Conservation (phyloP, 2,888 invertebrate genomes). For the Parnassius mnemosyne region DNA sequence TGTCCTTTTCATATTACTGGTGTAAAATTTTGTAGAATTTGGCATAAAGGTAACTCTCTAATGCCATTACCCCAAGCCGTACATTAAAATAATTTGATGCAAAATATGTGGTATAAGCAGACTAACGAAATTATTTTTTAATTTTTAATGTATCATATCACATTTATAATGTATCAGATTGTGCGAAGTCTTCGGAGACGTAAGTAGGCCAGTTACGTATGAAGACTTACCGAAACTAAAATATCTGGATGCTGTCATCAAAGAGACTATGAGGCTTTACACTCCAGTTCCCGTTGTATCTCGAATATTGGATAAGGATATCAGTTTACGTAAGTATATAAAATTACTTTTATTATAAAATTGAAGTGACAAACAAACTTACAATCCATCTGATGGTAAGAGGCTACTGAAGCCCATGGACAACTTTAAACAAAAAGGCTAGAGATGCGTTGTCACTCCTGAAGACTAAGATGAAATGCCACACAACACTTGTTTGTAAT, state of each 20-base stretch:
- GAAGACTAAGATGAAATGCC: too few species aligned
- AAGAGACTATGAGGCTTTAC: conserved; percentile 47
- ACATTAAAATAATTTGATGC: background rate
- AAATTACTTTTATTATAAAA: too few species aligned
- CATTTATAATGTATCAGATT: conserved; percentile 10
- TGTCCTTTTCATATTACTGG: too few species aligned
- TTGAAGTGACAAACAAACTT: too few species aligned
- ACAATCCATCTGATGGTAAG: too few species aligned
- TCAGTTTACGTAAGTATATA: conserved; percentile 15
- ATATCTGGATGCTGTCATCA: conserved; percentile 49
- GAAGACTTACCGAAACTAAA: conserved; percentile 42
- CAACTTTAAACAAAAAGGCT: too few species aligned
- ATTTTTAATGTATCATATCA: background rate
- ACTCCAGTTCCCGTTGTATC: conserved; percentile 43
- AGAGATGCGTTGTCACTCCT: too few species aligned
- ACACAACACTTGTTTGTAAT: too few species aligned
- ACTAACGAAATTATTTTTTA: background rate
- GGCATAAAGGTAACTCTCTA: too few species aligned
- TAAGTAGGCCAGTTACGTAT: conserved; percentile 32
- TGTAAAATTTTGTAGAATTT: too few species aligned
- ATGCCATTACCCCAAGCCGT: background rate
- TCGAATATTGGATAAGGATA: conserved; percentile 22
- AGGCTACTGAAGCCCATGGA: too few species aligned
- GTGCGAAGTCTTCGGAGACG: conserved; percentile 27
- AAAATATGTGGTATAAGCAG: background rate